Conservation (phyloP, 2,113 vertebrate genomes). For the Dicrurus megarhynchus region DNA sequence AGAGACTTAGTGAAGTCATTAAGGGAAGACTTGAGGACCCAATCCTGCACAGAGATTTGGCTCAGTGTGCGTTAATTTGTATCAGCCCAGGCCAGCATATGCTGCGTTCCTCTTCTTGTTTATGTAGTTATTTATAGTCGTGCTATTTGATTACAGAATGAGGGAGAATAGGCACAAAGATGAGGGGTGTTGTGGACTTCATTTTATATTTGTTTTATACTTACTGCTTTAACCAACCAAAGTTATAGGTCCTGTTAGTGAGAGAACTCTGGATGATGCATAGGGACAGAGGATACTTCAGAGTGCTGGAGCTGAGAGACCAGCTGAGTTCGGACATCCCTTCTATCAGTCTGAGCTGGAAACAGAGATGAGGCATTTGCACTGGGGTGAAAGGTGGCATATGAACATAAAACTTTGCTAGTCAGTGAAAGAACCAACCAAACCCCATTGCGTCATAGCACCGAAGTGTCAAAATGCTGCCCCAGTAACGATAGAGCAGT, state of each 20-base stretch:
- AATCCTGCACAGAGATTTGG: background rate
- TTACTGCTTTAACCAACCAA: background rate
- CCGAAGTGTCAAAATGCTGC: background rate
- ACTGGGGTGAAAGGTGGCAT: background rate
- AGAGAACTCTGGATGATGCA: background rate
- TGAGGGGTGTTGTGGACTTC: background rate
- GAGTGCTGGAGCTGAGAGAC: background rate
- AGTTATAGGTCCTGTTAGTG: background rate
- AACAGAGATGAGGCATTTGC: background rate
- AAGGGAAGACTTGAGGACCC: background rate
- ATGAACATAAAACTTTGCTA: background rate
- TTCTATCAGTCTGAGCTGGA: background rate
- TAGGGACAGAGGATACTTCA: background rate
- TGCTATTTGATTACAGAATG: background rate
- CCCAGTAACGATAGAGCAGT: fast-evolving
- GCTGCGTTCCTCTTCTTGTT: background rate
- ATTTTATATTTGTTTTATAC: background rate
- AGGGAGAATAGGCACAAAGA: background rate
- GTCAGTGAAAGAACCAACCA: background rate
- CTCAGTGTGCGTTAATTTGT: background rate
- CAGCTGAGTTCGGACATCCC: fast-evolving
- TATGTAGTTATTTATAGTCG: background rate
- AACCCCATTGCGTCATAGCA: background rate
- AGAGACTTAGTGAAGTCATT: background rate
- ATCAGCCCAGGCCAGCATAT: fast-evolving